Evolutionary conservation across 2,797 vertebrate species (phyloP).

Genomic region (Gadopsis bispinosus): DNA sequence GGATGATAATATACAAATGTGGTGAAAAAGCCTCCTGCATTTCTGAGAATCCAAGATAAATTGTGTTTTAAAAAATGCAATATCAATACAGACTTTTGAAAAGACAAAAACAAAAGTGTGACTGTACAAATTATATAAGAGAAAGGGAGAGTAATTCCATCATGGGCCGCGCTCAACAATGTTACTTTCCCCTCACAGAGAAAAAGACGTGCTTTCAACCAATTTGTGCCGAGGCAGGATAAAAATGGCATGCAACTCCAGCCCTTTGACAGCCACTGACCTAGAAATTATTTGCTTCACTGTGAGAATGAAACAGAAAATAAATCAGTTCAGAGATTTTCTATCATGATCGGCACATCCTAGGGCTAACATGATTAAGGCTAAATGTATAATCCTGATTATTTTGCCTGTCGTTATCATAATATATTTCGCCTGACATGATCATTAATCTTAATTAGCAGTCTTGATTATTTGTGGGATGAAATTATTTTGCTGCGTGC

Average conservation of each 20-base stretch:
- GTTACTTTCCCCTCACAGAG: constrained; percentile 50
- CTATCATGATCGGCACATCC: constrained; percentile 46
- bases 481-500: background rate
- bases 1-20: constrained; percentile 3
- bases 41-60: background rate
- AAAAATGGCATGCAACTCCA: constrained; percentile 76
- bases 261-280: constrained; percentile 79
- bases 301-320: constrained; percentile 65
- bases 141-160: constrained; percentile 51
- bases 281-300: constrained; percentile 79
- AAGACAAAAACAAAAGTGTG: constrained; percentile 14
- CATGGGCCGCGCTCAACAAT: constrained; percentile 35
- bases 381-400: constrained; percentile 59
- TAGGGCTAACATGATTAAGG: constrained; percentile 32
- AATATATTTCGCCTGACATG: background rate
- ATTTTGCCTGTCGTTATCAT: constrained; percentile 3
- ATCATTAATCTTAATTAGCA: constrained; percentile 34
- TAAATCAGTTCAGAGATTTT: constrained; percentile 66
- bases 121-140: constrained; percentile 52
- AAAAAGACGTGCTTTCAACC: constrained; percentile 72
- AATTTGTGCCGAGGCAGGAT: constrained; percentile 76
- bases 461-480: background rate
- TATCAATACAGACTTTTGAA: constrained; percentile 16
- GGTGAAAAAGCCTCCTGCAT: background rate
- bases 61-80: background rate